These are phyloP conservation scores for Eubucco bourcierii DNA, from an alignment of 2,113 vertebrate species.

Conservation along the genomic window DNA sequence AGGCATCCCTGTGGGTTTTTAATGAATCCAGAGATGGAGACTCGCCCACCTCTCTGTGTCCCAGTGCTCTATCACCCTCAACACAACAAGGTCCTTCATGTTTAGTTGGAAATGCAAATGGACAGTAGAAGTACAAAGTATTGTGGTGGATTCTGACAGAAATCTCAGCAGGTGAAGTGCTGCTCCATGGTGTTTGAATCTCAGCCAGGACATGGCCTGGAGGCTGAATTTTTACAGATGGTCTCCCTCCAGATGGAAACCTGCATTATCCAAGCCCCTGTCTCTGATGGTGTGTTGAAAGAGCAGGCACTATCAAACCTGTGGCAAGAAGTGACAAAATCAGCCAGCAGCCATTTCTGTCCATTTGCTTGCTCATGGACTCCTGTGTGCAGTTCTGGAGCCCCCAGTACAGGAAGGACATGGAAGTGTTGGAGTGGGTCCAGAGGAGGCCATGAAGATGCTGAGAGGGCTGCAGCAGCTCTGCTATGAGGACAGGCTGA, in stretches of 20 bases:
- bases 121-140: background rate
- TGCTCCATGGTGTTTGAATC: background rate
- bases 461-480: too few species aligned
- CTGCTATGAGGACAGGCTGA: too few species aligned
- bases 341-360: rapidly evolving
- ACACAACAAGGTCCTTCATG: too few species aligned
- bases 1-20: too few species aligned
- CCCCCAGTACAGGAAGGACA: too few species aligned
- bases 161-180: background rate
- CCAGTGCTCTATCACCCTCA: too few species aligned
- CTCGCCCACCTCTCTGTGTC: too few species aligned
- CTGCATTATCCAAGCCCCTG: rapidly evolving
- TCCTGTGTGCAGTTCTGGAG: too few species aligned
- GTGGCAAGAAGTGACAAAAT: background rate
- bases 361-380: background rate
- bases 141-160: background rate
- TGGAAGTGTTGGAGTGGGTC: too few species aligned
- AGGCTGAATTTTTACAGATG: background rate
- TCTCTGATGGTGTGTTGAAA: background rate
- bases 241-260: background rate
- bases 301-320: background rate
- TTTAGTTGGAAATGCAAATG: background rate
- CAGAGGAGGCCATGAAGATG: too few species aligned
- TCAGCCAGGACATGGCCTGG: background rate
- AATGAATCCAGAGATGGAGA: too few species aligned